Evolutionary conservation across 2,113 vertebrate genomes (phyloP).

Genomic region (Paratilapia polleni): DNA sequence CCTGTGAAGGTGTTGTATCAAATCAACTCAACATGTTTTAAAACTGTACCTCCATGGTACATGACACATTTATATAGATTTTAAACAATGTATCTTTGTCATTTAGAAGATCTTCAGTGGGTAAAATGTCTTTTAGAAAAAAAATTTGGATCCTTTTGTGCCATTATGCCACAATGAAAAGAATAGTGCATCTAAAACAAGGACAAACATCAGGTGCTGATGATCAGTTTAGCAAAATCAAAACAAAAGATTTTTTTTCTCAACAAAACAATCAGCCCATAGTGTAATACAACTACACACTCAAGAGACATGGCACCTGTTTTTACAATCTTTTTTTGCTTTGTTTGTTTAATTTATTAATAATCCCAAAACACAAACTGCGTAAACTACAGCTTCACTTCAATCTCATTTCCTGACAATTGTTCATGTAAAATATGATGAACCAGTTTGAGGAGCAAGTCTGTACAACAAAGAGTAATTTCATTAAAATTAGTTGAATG

Average conservation of each 20-base stretch:
- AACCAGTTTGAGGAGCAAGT: constrained; percentile 1
- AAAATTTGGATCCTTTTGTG: neutral
- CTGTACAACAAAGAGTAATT: neutral
- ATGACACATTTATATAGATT: neutral
- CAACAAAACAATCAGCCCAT: neutral
- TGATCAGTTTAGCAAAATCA: neutral
- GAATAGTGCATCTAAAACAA: neutral
- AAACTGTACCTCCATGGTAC: too few species aligned
- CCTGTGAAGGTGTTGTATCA: neutral
- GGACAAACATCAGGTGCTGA: neutral
- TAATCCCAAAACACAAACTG: neutral
- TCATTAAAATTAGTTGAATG: neutral
- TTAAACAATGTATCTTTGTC: neutral
- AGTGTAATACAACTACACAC: neutral
- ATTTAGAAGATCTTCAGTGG: too few species aligned
- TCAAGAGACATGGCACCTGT: neutral
- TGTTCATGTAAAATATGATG: neutral
- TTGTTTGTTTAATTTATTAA: constrained; percentile 1
- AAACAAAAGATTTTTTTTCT: neutral
- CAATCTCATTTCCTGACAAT: constrained; percentile 3
- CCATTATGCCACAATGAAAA: neutral
- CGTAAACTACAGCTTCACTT: neutral
- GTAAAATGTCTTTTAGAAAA: neutral
- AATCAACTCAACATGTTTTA: neutral
- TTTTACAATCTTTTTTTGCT: neutral